Evolutionary conservation across 2,888 invertebrate species (phyloP).

Genomic region (Dichetophora obliterata): DNA sequence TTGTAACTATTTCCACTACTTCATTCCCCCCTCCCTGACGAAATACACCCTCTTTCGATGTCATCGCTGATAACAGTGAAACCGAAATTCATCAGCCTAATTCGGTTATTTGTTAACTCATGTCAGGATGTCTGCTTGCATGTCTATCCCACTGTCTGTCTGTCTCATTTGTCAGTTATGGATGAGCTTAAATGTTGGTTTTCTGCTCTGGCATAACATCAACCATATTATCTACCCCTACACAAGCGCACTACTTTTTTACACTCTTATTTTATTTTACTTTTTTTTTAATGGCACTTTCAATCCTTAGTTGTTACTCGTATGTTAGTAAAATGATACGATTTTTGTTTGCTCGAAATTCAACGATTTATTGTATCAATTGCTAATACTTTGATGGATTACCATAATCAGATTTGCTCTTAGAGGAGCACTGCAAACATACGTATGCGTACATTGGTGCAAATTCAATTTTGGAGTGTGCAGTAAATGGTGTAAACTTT

Average conservation of each 20-base stretch:
- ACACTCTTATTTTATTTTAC: neutral
- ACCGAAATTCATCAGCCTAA: conserved; percentile 10
- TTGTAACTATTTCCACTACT: neutral
- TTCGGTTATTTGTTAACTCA: neutral
- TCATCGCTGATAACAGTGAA: neutral
- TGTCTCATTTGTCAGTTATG: conserved; percentile 18
- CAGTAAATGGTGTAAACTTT: no score
- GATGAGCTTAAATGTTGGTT: neutral
- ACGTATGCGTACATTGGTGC: no score
- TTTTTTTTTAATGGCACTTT: neutral
- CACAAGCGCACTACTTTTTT: neutral
- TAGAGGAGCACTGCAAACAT: no score
- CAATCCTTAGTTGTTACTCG: neutral
- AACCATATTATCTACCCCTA: conserved; percentile 1
- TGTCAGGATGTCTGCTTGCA: neutral
- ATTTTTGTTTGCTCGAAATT: neutral
- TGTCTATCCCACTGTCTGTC: neutral
- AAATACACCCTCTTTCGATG: neutral
- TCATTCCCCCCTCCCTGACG: neutral
- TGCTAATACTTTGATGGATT: conserved; percentile 26
- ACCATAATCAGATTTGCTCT: conserved; percentile 14
- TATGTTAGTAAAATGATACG: neutral
- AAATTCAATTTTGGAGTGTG: no score
- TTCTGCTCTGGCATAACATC: neutral
- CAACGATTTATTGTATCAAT: conserved; percentile 2